Evolutionary conservation across 23 tunicate species (phyloP), one percentile per base, ranked within the genome.

Genomic region (Botrylloides violaceus): DNA sequence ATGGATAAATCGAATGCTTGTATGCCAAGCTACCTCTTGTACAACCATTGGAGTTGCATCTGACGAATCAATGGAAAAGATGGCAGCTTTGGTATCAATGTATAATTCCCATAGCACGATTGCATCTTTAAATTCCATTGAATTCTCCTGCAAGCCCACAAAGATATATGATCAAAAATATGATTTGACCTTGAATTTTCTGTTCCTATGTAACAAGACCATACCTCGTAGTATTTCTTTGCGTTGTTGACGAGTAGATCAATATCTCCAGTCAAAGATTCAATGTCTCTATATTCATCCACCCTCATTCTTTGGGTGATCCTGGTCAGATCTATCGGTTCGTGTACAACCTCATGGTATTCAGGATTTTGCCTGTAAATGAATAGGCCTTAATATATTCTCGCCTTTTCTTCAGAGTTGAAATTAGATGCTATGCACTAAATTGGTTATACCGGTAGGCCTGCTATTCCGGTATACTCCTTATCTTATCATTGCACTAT

Each of bases 271-370:
- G 93, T 93, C 24, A 93, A 33, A 26, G 77, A 76, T 73, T 93
- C 98, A 71, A 93, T 62, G 64, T 85, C 88, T 32, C 94, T 80
- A 59, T 93, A 93, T 70, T 93, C 94, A 36, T 86, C 94, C 79
- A 72, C 66, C 30, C 74, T 72, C 27, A 93, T 78, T 32, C 93
- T 63, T 50, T 86, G 87, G 4, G 72, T 79, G 15, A 93, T 93
- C 28, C 80, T 77, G 23, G 72, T 81, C 35, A 93, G 56, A 68
- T 93, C 98, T 38, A 93, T 63, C 15, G 98, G 98, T 29, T 93
- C 98, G 3, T 48, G 76, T 6, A 93, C 83, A 30, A 70, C 66
- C 25, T 86, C 88, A 77, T 93, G 83, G 55, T 93, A 93, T 47
- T 85, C 94, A 30, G 89, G 79, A 71, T 93, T 64, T 30, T 76